A percentile compares a stretch with the other conserved stretches of the same genome.
Evolutionary conservation across 30 jellyfish, hydroid and myxozoan genomes (phyloP).

Genomic region (Catostylus mosaicus): DNA sequence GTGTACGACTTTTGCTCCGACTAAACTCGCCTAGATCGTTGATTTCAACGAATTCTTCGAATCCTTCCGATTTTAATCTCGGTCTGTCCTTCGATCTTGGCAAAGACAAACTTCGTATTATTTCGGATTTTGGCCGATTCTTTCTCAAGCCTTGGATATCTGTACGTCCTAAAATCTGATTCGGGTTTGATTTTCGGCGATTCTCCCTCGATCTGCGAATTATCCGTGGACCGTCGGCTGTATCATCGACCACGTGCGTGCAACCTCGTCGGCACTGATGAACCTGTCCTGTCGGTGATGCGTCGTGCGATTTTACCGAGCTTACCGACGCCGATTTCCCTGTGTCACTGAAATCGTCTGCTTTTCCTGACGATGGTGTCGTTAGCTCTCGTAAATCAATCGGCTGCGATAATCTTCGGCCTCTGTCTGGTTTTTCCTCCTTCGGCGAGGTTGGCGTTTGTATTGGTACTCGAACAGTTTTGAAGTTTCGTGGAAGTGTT

Average conservation of each 20-base stretch:
- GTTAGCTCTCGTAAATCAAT: constrained; percentile 1
- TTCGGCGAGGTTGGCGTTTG: constrained; percentile 35
- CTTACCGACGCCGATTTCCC: constrained; percentile 21
- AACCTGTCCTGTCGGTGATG: constrained; percentile 20
- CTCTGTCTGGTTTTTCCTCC: neutral
- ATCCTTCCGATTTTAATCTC: constrained; percentile 58
- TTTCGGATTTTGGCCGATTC: constrained; percentile 54
- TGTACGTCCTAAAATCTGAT: constrained; percentile 67
- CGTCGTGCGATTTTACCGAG: constrained; percentile 41
- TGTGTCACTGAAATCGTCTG: constrained; percentile 22
- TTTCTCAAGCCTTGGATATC: constrained; percentile 38
- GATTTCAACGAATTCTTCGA: constrained; percentile 55
- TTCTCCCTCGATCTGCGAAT: constrained; percentile 38
- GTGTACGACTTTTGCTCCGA: constrained; percentile 40
- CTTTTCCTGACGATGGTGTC: neutral
- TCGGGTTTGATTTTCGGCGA: constrained; percentile 67
- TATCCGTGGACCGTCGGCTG: constrained; percentile 52
- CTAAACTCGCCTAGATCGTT: constrained; percentile 45
- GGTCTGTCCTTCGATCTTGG: constrained; percentile 60
- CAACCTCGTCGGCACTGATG: constrained; percentile 55
- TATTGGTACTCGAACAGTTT: constrained; percentile 62
- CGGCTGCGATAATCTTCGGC: constrained; percentile 16
- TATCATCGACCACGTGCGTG: constrained; percentile 52
- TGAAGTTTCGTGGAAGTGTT: constrained; percentile 64
- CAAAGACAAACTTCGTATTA: constrained; percentile 37